Evolutionary conservation across 2,888 invertebrate species (phyloP).

Genomic region (Tineola bisselliella): DNA sequence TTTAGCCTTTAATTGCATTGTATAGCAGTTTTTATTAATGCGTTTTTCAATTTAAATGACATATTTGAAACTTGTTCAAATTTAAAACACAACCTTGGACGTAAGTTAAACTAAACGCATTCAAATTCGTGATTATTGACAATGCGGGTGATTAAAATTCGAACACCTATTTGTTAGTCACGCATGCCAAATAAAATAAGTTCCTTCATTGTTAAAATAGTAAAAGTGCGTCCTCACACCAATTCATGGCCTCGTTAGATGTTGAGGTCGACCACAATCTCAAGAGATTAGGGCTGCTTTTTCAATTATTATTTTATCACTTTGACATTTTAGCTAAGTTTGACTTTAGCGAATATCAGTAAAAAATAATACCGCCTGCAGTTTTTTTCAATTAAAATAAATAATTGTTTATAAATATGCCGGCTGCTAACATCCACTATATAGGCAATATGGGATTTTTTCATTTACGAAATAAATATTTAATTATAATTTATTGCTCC

Average conservation of each 20-base stretch:
- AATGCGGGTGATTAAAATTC: constrained; percentile 35
- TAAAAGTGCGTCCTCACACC: constrained; percentile 40
- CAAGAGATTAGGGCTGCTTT: constrained; percentile 3
- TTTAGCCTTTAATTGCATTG: too few species aligned
- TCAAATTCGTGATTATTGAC: constrained; percentile 26
- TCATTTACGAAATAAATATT: neutral
- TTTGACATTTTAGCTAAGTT: too few species aligned
- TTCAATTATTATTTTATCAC: neutral
- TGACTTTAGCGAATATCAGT: too few species aligned
- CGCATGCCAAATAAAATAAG: constrained; percentile 21
- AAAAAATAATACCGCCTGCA: too few species aligned
- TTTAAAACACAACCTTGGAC: neutral
- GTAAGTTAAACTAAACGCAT: neutral
- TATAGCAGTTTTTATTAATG: too few species aligned
- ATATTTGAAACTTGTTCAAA: neutral
- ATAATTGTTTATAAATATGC: too few species aligned
- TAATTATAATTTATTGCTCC: neutral
- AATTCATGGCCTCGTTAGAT: constrained; percentile 41
- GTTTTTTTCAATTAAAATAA: too few species aligned
- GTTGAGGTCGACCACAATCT: constrained; percentile 17
- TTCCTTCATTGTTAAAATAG: constrained; percentile 17
- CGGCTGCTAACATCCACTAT: too few species aligned
- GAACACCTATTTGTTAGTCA: constrained; percentile 32
- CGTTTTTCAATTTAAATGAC: too few species aligned
- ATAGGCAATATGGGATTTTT: neutral